Evolutionary conservation across 2,888 invertebrate species (phyloP), one percentile per base, ranked within the genome.

Genomic region (Lottia gigantea): DNA sequence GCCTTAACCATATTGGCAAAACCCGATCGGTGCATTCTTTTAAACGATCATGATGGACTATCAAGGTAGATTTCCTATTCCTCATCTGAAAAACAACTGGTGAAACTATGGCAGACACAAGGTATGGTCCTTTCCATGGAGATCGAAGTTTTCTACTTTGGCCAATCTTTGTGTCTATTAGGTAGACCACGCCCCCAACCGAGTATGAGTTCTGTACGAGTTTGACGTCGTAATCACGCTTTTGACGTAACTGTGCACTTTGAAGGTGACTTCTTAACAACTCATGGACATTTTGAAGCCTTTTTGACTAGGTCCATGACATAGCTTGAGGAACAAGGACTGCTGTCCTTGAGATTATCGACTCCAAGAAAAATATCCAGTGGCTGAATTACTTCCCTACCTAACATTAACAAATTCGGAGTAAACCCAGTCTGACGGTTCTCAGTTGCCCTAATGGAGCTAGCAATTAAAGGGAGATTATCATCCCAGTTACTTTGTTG

Each of bases 151-250:
- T 49, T 19, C 16, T 49, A 16, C 49, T 49, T 49, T 49, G 49
- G 19, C 49, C 49, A 23, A 71, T 61, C 15, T 65, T 68, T n/a
- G 68, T 71, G 25, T 71, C 68, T 55, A 40, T 15, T 26, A 47
- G 16, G 19, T 46, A 68, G 1, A 71, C 49, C n/a, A 62, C 16
- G 31, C 68, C 68, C 15, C 71, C 55, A 19, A 66, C 46, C 12
- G 49, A 25, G 16, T 61, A 71, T 12, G 63, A 15, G 14, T 45
- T 45, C 45, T 66, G 46, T 1, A 23, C 2, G 15, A 66, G 19
- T 15, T 64, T 25, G 2, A 70, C 15, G 63, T 70, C 73, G 47
- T 71, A 73, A 23, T 23, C 65, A 26, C 68, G 15, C 23, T 68
- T 73, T 26, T 70, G 73, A 15, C 73, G 61, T 7, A 62, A 15